Base-by-base conservation (phyloP, 2,888 invertebrate species). In the Ochropacha duplaris region DNA sequence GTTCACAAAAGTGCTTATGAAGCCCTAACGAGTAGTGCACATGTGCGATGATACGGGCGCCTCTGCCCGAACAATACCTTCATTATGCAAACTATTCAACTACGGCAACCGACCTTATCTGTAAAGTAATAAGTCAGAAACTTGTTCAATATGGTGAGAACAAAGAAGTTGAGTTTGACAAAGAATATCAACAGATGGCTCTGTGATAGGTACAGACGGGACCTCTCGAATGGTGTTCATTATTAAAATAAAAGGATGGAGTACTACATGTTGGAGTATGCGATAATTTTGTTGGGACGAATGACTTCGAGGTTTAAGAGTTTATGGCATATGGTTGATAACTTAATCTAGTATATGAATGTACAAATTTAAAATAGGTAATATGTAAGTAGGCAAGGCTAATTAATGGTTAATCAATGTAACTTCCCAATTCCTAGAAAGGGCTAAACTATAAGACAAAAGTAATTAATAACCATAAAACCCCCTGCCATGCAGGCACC, bases 161-260 rank as follows among this genome's bases (percentile, higher is more conserved):
- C 76, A 79, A 83, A 78, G 76, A 72, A 76, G 65, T 55, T 50
- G 65, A 76, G 78, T 81, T 82, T 72, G 71, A 86, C 84, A 86
- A 86, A 86, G 84, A 83, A 85, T 79, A 81, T 86, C 86, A 88
- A 88, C 87, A 88, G 88, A 87, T 88, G 88, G 81, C 86, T 64
- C 75, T 80, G 78, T 72, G 84, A 85, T 85, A 83, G 84, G 84
- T 85, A 83, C 79, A 81, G 76, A 78, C 72, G 74, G 72, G 65
- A 76, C 74, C 72, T 76, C 74, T 74, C 74, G 74, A 73, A 72
- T 78, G 74, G 78, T 68, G 78, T 84, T 83, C 81, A 83, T 83
- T 80, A 81, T 78, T 76, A 79, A 84, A 83, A 82, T 84, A 84
- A 81, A 82, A 79, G 83, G 76, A 36, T 50, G n/a, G 44, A n/a